Base-by-base conservation (phyloP, 2,113 vertebrate genomes). In the Pseudorasbora parva region DNA sequence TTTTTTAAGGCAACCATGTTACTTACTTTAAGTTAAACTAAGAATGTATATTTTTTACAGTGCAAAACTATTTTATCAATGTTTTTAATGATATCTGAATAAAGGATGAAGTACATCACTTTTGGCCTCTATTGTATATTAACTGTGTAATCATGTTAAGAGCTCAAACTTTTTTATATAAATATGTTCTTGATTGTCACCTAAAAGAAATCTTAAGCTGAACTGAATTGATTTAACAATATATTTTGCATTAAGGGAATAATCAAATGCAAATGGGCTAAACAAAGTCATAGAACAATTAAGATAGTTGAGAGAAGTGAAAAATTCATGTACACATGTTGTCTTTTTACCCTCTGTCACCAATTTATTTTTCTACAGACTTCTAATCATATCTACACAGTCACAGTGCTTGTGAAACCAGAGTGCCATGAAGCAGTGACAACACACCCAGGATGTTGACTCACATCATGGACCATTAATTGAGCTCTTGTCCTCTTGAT, bases 341-440 rank as follows among this genome's bases (percentile, higher is more conserved):
- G 21, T 21, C 68, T n/a, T 71, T 71, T 41, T 69, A n/a, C 33
- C 8, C 11, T 69, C 23, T 71, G 21, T 71, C 2, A 12, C 3
- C 21, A 14, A 12, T 19, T 19, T 19, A 3, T 37, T 68, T 37
- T 43, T 23, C 11, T 14, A 43, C 10, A 23, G 37, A 12, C 37
- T 1, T 5, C n/a, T n/a, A 69, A 43, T 69, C 10, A 12, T 5
- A 71, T 25, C 71, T 25, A 3, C 43, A n/a, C 21, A 73, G 21
- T 49, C 43, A 49, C 4, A 15, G 71, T 27, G 41, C 6, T 74
- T 74, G 62, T 66, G 78, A 81, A 81, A 81, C 69, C 45, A 68
- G 47, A 21, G 15, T 49, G 27, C 23, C 14, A 37, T 5, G 17
- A 27, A 81, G 8, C 6, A 8, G 30, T 33, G 25, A 68, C 25